These are phyloP conservation scores for Oasisia sp. DNA, from an alignment of 2,888 invertebrate species.

Conservation along the genomic window DNA sequence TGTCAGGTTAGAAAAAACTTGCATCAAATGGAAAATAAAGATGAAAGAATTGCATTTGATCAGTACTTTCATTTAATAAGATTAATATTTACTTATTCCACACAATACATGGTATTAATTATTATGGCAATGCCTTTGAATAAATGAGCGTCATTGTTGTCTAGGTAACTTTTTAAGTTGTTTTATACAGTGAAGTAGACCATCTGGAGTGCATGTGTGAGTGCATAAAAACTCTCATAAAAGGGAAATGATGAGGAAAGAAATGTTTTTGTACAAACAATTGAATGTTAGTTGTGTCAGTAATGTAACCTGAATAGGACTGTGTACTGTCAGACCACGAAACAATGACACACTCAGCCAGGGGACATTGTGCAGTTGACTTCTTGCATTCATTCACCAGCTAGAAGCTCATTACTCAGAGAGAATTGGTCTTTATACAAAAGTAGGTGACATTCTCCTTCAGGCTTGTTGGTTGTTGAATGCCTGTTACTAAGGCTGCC, in stretches of 20 bases:
- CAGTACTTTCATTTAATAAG: no score
- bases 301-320: neutral
- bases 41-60: no score
- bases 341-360: neutral
- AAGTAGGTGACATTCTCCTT: neutral
- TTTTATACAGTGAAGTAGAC: no score
- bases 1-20: neutral
- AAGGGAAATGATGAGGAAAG: neutral
- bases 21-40: neutral
- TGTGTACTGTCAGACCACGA: neutral
- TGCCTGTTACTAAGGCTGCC: neutral
- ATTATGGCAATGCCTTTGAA: no score
- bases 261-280: no score
- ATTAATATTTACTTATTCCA: no score
- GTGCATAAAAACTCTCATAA: neutral
- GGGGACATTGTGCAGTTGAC: neutral
- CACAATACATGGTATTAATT: no score
- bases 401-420: neutral
- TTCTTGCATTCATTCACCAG: neutral
- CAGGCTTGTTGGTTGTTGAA: neutral
- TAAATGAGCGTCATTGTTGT: no score
- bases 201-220: no score
- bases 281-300: no score
- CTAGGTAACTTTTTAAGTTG: no score
- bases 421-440: neutral